Base-by-base conservation (phyloP, 2,888 invertebrate genomes). In the Nymphalis c-album region DNA sequence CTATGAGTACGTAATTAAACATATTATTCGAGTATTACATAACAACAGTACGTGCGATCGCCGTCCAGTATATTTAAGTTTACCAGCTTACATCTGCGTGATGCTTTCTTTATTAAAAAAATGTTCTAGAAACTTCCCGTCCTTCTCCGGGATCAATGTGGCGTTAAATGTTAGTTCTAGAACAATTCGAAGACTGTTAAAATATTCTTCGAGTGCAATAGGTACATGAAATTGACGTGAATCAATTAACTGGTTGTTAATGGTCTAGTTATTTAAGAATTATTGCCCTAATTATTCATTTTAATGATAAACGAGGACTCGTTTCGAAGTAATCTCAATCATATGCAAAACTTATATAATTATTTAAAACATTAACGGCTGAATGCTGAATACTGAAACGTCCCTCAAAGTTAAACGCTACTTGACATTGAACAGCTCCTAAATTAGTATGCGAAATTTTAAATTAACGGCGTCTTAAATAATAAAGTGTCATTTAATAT, bases 121-220 rank as follows among this genome's bases (percentile, higher is more conserved):
- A 60, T 10, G 5, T 20, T 26, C 5, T 60, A 48, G 31, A 31
- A 60, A 48, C 1, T 17, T 26, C 60, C 26, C 60, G 60, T 60
- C 48, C 60, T 60, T 26, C 10, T 17, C 26, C 47, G 26, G 47
- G 31, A 60, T 26, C 45, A 60, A 47, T 45, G 48, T 60, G 22
- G 22, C 46, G 47, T 60, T 60, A 45, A 60, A 17, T 22, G 20
- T 17, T 35, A 60, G 31, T 58, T 10, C 16, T 59, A n/a, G 20
- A 35, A 45, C 46, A 63, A 69, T 81, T 80, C 17, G 31, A 17
- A 53, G 26, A 16, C 17, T 26, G 17, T 17, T 53, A n/a, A 17
- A 26, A 17, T 50, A 50, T 7, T 26, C 26, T 53, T 50, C 50
- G 26, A 17, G 22, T 17, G 26, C 4, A 26, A 26, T 26, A 40